phyloP scores from a whole-genome alignment of 2,113 vertebrate species.

The Malurus cyaneus region DNA sequence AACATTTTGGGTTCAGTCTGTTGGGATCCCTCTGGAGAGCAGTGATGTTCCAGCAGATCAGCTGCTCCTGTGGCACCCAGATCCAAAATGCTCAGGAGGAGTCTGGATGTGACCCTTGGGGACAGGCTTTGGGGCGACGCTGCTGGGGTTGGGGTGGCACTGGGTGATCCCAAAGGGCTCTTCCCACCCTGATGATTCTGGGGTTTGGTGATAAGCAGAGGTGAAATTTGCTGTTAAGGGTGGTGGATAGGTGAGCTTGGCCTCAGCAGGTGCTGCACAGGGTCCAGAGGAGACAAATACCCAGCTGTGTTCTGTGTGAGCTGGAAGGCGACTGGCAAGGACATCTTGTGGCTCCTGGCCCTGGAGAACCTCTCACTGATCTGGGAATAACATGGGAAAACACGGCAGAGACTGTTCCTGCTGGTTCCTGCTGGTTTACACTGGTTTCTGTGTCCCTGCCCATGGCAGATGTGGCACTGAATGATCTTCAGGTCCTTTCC shows the following conservation, averaged over 20 bases:
- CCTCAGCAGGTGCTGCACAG: not conserved
- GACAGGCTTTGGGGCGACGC: not conserved
- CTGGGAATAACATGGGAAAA: not conserved
- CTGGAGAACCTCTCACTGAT: not conserved
- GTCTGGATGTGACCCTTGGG: not conserved
- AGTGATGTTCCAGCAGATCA: too few relatives aligned
- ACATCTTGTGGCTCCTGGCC: not conserved
- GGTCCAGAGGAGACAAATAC: slow-evolving; percentile 3
- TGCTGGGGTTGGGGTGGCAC: not conserved
- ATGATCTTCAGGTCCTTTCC: not conserved
- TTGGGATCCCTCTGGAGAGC: too few relatives aligned
- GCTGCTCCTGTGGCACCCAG: too few relatives aligned
- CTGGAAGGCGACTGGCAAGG: not conserved
- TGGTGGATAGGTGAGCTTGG: not conserved
- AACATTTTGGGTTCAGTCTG: too few relatives aligned
- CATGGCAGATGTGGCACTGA: too few relatives aligned
- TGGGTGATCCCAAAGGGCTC: fast-evolving
- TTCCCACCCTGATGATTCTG: fast-evolving
- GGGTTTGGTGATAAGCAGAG: not conserved
- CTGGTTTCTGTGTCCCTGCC: not conserved
- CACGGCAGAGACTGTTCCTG: not conserved
- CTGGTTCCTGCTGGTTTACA: not conserved
- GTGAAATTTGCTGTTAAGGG: not conserved
- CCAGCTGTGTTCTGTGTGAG: not conserved
- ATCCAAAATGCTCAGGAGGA: not conserved